These are phyloP conservation scores for Terrapene triunguis DNA, from an alignment of 2,113 vertebrate genomes.

Conservation along the genomic window DNA sequence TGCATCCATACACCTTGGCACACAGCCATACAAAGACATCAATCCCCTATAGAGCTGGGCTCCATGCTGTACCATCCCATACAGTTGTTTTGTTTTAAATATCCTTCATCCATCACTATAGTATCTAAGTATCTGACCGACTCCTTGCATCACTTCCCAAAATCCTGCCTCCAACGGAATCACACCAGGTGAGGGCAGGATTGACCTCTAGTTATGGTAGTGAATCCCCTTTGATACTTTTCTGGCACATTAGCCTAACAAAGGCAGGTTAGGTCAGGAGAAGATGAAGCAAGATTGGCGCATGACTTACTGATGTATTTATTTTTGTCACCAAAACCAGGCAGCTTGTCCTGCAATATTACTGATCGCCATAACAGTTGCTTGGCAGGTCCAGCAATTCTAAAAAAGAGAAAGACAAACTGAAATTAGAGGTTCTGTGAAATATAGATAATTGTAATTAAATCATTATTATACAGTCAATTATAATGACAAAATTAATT, in stretches of 20 bases:
- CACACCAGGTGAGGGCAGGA: neutral
- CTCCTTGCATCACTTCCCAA: neutral
- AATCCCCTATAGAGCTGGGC: neutral
- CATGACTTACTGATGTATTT: neutral
- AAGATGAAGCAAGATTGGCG: neutral
- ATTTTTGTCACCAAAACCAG: neutral
- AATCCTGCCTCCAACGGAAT: neutral
- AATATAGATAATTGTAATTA: neutral
- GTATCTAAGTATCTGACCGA: neutral
- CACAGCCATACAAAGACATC: neutral
- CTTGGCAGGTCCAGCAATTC: neutral
- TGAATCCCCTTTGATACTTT: neutral
- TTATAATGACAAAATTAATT: neutral
- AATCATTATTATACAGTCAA: neutral
- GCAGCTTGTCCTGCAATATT: neutral
- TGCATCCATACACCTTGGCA: neutral
- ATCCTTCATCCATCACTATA: neutral
- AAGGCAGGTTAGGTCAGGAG: neutral
- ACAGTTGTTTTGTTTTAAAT: neutral
- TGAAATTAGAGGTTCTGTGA: neutral
- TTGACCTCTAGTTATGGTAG: neutral
- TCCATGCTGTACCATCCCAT: fast-evolving
- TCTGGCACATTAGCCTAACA: neutral
- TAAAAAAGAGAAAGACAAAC: neutral
- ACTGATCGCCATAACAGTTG: neutral